Percentiles rank a stretch among this genome's conserved stretches.
These are phyloP conservation scores for Ferrisia virgata DNA, from an alignment of 2,888 invertebrate species.

Conservation along the genomic window DNA sequence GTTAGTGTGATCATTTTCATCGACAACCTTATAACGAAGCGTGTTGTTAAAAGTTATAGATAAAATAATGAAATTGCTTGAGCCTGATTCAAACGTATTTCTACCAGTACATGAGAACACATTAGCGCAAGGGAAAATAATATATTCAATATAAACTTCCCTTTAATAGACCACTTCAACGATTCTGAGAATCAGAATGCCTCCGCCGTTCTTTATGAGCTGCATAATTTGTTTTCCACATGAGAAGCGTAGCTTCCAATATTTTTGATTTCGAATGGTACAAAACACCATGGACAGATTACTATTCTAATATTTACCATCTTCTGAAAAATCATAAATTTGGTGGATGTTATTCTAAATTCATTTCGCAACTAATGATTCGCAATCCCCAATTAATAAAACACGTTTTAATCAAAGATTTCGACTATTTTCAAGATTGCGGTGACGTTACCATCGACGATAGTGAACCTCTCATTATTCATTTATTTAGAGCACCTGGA, in stretches of 20 bases:
- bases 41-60: too few relatives aligned
- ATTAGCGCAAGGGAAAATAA: too few relatives aligned
- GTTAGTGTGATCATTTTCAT: too few relatives aligned
- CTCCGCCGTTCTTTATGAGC: too few relatives aligned
- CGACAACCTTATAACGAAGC: too few relatives aligned
- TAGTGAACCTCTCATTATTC: neutral
- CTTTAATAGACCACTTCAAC: too few relatives aligned
- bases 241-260: neutral
- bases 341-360: neutral
- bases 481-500: slow-evolving; percentile 1
- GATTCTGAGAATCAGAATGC: too few relatives aligned
- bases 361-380: neutral
- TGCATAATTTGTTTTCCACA: too few relatives aligned
- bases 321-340: neutral
- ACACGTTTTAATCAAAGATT: slow-evolving; percentile 19
- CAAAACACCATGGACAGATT: neutral
- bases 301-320: neutral
- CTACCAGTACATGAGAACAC: too few relatives aligned
- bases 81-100: too few relatives aligned
- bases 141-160: too few relatives aligned
- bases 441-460: neutral
- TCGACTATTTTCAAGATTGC: slow-evolving; percentile 24
- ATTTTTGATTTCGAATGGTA: neutral
- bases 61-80: too few relatives aligned
- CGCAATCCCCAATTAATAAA: slow-evolving; percentile 19